Conservation (phyloP, 2,113 vertebrate species). For the Numenius arquata region DNA sequence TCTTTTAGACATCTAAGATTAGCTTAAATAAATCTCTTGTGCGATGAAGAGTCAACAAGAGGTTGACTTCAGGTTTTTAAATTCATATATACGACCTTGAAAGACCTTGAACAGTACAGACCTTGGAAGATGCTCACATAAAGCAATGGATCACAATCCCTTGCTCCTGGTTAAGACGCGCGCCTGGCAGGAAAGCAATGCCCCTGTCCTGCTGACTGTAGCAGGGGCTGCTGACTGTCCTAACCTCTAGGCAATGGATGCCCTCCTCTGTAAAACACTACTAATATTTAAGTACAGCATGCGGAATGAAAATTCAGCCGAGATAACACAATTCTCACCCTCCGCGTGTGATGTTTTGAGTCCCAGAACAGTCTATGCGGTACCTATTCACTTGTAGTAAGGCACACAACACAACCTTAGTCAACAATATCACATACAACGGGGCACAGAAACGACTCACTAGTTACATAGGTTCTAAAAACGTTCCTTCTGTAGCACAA, state of each 20-base stretch:
- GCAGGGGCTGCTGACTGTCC: not conserved
- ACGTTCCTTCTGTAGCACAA: not conserved
- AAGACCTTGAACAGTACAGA: not conserved
- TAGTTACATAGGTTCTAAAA: not conserved
- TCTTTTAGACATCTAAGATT: not conserved
- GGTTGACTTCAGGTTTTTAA: not conserved
- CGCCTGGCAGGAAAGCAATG: not conserved
- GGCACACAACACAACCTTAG: not conserved
- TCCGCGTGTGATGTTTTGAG: fast-evolving
- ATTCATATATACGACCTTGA: not conserved
- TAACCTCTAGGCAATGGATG: not conserved
- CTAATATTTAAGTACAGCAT: not conserved
- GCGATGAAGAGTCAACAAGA: not conserved
- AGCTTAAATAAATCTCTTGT: not conserved
- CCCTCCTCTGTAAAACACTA: not conserved
- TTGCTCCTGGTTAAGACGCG: not conserved
- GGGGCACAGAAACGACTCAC: not conserved
- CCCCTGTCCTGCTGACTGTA: not conserved
- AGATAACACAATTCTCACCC: not conserved
- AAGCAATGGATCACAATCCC: not conserved
- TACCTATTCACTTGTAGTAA: not conserved
- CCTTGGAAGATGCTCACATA: not conserved
- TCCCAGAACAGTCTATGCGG: not conserved
- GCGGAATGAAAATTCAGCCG: not conserved
- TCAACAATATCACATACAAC: not conserved